Percentiles rank a stretch among this genome's conserved stretches.
These are phyloP conservation scores for Cherax destructor DNA, from an alignment of 1,140 invertebrate genomes.

Conservation along the genomic window DNA sequence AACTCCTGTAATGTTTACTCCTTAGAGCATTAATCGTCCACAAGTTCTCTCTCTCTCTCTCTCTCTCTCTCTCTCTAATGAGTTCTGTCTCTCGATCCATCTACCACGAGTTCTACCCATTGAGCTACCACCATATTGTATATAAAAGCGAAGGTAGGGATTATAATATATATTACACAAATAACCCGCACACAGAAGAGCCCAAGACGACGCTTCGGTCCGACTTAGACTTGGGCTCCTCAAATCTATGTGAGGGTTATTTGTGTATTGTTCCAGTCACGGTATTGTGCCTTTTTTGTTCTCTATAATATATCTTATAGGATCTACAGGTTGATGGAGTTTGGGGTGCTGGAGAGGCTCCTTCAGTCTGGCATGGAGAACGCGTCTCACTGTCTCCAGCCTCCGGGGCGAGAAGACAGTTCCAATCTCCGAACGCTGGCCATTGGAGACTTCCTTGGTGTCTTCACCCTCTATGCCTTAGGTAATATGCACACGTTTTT, in stretches of 20 bases:
- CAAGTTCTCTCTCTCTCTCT: neutral
- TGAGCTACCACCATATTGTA: neutral
- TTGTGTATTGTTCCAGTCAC: too few relatives aligned
- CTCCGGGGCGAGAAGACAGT: constrained; percentile 1
- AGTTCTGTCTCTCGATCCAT: neutral
- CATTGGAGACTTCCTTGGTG: constrained; percentile 45
- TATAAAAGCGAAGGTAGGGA: too few relatives aligned
- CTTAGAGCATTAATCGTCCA: too few relatives aligned
- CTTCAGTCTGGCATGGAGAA: constrained; percentile 1
- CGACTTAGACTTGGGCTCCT: too few relatives aligned
- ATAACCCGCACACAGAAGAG: too few relatives aligned
- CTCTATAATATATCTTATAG: neutral
- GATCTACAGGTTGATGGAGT: constrained; percentile 20
- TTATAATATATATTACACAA: too few relatives aligned
- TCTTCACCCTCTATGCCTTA: constrained; percentile 30
- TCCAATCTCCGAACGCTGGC: constrained; percentile 11
- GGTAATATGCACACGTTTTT: neutral
- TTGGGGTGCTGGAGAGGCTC: constrained; percentile 38
- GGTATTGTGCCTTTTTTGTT: neutral
- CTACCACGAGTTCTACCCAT: neutral
- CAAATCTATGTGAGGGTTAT: too few relatives aligned
- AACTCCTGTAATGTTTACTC: too few relatives aligned
- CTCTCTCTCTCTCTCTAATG: constrained; percentile 10
- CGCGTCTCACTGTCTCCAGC: constrained; percentile 35
- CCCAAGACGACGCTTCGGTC: too few relatives aligned